Evolutionary conservation across 2,797 vertebrate species (phyloP), one percentile per base, ranked within the genome.

Genomic region (Glyptemys insculpta): DNA sequence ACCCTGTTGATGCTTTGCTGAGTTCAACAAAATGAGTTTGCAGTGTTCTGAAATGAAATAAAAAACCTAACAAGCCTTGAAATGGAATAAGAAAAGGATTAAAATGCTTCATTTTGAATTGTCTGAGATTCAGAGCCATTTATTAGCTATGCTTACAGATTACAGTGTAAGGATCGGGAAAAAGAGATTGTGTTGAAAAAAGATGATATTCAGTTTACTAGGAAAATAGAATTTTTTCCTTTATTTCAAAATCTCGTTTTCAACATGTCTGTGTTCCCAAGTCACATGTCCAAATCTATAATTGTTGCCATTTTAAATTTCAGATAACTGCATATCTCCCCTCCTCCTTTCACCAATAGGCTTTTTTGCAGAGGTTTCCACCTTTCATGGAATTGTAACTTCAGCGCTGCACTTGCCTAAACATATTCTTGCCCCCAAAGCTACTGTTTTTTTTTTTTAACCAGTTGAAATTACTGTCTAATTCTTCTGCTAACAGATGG

Each of bases 11-110:
- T 95, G 79, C 81, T 85, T 97, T 56, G 1, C 84, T 92, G 86
- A n/a, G 79, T 91, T 98, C 91, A 92, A 90, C 86, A 93, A 91
- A 96, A 95, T 92, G 90, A 92, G 74, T 87, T 79, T 91, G 78
- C 87, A 0, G 1, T 44, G 79, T 50, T 92, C 92, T 94, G 90
- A n/a, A 87, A 88, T 79, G 81, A 65, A 86, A 94, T 85, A 18
- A 86, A 92, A 81, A 1, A 90, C 65, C 86, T 27, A 52, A n/a
- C 57, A 10, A 89, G 80, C 74, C 76, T 91, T 92, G 86, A 80
- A 53, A n/a, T 6, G 25, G 65, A 91, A 57, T 90, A 34, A 59
- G 82, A 74, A 68, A 34, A 37, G 76, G 83, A 80, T 96, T 88
- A 85, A 93, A 87, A 31, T 29, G 54, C 87, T 93, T 87, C 31